Conservation (phyloP, 2,113 vertebrate species). For the Odocoileus virginianus region DNA sequence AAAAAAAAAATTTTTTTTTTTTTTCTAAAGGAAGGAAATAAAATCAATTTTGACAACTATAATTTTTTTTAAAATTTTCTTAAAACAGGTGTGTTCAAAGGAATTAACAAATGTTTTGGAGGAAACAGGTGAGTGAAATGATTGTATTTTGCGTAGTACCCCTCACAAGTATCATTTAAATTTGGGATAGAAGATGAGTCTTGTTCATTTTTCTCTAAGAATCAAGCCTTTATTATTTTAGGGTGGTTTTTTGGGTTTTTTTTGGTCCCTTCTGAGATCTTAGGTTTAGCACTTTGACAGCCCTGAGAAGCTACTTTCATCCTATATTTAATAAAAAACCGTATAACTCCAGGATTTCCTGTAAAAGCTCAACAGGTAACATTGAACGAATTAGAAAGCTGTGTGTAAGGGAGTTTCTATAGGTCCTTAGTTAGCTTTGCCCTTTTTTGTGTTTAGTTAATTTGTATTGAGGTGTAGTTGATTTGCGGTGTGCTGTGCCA, state of each 20-base stretch:
- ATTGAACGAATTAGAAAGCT: not conserved
- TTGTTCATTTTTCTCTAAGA: not conserved
- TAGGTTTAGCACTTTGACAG: not conserved
- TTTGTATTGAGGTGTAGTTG: not conserved
- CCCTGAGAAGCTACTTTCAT: not conserved
- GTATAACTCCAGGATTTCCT: not conserved
- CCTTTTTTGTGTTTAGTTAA: not conserved
- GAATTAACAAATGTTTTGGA: constrained; percentile 53
- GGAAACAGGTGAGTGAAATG: constrained; percentile 75
- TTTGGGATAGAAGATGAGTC: not conserved
- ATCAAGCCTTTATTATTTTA: not conserved
- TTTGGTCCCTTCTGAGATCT: not conserved
- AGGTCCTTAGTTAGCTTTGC: not conserved
- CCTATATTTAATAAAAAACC: not conserved
- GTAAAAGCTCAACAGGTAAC: not conserved
- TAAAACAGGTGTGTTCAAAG: constrained; percentile 69
- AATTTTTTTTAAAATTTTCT: constrained; percentile 44
- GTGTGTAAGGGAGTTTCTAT: not conserved
- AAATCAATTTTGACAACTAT: constrained; percentile 17
- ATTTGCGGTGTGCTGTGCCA: not conserved
- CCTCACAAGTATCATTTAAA: not conserved
- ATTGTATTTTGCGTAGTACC: not conserved
- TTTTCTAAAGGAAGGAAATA: not conserved
- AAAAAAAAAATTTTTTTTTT: not conserved
- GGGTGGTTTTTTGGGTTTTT: not conserved